Base-by-base conservation (phyloP, 35 echinoderm and acorn worm species). In the Acanthaster planci region DNA sequence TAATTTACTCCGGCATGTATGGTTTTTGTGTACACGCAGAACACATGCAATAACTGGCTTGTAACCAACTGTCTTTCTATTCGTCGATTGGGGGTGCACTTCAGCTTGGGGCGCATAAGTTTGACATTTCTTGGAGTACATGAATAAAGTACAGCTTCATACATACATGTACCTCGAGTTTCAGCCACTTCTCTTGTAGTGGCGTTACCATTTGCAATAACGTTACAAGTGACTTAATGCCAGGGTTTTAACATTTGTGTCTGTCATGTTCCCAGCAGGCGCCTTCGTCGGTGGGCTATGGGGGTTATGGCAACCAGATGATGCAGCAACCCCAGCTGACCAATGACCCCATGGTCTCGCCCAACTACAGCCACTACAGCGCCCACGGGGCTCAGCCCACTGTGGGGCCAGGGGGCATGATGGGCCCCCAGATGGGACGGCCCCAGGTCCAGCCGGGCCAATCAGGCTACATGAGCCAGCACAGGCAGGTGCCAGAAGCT, bases 331-430 rank as follows among this genome's bases (percentile, higher is more conserved):
- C 40, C 42, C 67, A 67, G 2, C 87, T 81, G 35, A 52, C 87
- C 21, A 19, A 39, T 8, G 80, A 78, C 78, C 40, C 36, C 78
- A 89, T 89, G 87, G 87, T 89, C 12, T 56, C 51, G 6, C 53
- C 78, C 55, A 82, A 59, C 39, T 89, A 89, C 87, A 89, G 40
- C 78, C 78, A 68, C 56, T 81, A 67, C 78, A 67, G 51, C 8
- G 57, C 22, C 82, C 78, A 81, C 29, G 64, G 44, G 34, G 37
- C 26, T n/a, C 32, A 22, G 31, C 67, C 39, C 32, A 39, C 58
- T 29, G 47, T 51, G 18, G 68, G 75, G 64, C 84, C 52, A 27
- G 39, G 37, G 40, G 55, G 64, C 1, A 53, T 68, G 39, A 86
- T 86, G 75, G 76, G 75, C 21, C 67, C 84, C 7, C 27, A 51